Base-by-base conservation (phyloP, 2,888 invertebrate species). In the Pecten maximus region DNA sequence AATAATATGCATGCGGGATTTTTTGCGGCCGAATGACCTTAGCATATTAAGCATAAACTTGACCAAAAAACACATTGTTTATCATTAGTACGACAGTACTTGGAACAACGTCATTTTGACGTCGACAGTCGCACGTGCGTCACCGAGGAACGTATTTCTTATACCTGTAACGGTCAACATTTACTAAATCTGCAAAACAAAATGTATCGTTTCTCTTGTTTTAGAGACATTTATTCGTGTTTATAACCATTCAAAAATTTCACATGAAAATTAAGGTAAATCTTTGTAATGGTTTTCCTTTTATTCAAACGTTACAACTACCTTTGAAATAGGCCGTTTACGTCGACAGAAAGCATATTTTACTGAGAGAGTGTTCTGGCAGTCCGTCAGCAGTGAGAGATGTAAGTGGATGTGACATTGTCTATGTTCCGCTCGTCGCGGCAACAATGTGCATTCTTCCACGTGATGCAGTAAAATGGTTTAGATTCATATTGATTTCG, bases 401-500 rank as follows among this genome's bases (percentile, higher is more conserved):
- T 1, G 54, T 74, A 74, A 74, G 74, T 74, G 35, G 35, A 74
- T 28, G 74, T 74, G 74, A 74, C 74, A 74, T 28, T 35, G 28
- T 6, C 4, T 0, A 35, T 74, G 74, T 74, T 10, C 35, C 6
- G 74, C 74, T 35, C 74, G 23, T 74, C 28, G 1, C 28, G 28
- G 15, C 74, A 28, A 74, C 74, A 8, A 74, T 74, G 74, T 74
- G 74, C 74, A 74, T 74, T 35, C 74, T 74, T 74, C 74, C 74
- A 74, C 74, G 35, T 28, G 35, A 74, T 74, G 74, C 74, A 35
- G 35, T 35, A 35, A 35, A 74, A 74, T 12, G 74, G 74, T 74
- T 74, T 23, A 74, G 74, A 74, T 74, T 74, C 2, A 35, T 74
- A 74, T 74, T 74, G 74, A 74, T 74, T 74, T 74, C 74, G 74